These are phyloP conservation scores for Rhopilema esculentum DNA, from an alignment of 30 jellyfish, hydroid and myxozoan genomes.

Conservation along the genomic window DNA sequence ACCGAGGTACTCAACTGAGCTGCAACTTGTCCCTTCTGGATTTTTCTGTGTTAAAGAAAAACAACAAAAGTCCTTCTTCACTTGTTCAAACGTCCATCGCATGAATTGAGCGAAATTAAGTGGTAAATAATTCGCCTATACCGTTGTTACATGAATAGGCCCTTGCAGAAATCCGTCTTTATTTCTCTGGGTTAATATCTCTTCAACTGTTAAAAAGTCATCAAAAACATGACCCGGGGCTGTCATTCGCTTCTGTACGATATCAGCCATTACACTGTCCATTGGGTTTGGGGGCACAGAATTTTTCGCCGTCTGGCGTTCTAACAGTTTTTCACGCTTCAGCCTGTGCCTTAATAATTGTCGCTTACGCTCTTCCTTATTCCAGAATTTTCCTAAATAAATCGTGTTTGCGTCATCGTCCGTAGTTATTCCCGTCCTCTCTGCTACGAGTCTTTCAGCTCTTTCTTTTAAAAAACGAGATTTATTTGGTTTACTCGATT, in stretches of 20 bases:
- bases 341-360: constrained; percentile 86
- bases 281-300: constrained; percentile 72
- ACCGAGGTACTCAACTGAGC: no score
- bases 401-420: constrained; percentile 95
- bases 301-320: constrained; percentile 75
- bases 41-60: background rate
- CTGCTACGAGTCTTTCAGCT: constrained; percentile 87
- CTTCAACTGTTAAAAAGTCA: constrained; percentile 91
- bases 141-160: constrained; percentile 96
- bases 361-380: constrained; percentile 88
- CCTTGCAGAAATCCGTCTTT: constrained; percentile 90
- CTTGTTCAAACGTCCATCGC: no score
- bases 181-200: constrained; percentile 88
- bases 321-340: constrained; percentile 77
- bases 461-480: constrained; percentile 81
- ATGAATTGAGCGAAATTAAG: background rate
- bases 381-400: constrained; percentile 94
- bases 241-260: constrained; percentile 91
- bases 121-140: constrained; percentile 15
- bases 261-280: constrained; percentile 88
- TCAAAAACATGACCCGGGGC: constrained; percentile 85
- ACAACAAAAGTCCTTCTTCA: no score
- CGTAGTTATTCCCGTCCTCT: constrained; percentile 93
- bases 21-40: no score
- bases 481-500: constrained; percentile 75